Evolutionary conservation across 2,113 vertebrate genomes (phyloP), one percentile per base, ranked within the genome.

Genomic region (Ptyas mucosa): DNA sequence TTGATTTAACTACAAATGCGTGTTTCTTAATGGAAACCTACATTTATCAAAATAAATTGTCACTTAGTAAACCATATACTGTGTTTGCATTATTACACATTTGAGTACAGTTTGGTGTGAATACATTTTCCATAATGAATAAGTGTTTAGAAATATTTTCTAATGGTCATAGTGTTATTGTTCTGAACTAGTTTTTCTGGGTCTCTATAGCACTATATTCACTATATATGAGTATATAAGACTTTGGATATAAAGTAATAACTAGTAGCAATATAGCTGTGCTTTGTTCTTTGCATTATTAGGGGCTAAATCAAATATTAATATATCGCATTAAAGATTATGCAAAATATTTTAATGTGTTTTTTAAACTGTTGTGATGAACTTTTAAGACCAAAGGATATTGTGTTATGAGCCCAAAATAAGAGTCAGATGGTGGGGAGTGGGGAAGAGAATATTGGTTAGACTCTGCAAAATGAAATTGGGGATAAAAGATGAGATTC

Each of bases 311-410:
- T 88, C 94, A 93, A 94, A 55, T 52, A 15, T 87, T 91, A 55
- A 14, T 53, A 8, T 8, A 81, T 52, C 15, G 53, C 93, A 43
- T 34, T 8, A 61, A 61, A 85, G 57, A 81, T 58, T 11, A 94
- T 95, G 34, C 75, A 93, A 55, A 88, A 81, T 75, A 91, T 93
- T 95, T 94, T 85, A 91, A 88, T 88, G 34, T 20, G 3, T 43
- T 81, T 81, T 81, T 81, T 21, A 9, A 9, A 2, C 14, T 89
- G 55, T 61, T 0, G 0, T 87, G 23, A 43, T 6, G 12, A 89
- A 90, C 7, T 90, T 90, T 94, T 93, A 89, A 46, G 64, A 39
- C 58, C 75, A 88, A 24, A 34, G 10, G 51, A 90, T 75, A 43
- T 8, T 92, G 15, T 69, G 39, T 96, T 69, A 90, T 90, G 61